Evolutionary conservation across 1,140 invertebrate species (phyloP).

Genomic region (Atta cephalotes): DNA sequence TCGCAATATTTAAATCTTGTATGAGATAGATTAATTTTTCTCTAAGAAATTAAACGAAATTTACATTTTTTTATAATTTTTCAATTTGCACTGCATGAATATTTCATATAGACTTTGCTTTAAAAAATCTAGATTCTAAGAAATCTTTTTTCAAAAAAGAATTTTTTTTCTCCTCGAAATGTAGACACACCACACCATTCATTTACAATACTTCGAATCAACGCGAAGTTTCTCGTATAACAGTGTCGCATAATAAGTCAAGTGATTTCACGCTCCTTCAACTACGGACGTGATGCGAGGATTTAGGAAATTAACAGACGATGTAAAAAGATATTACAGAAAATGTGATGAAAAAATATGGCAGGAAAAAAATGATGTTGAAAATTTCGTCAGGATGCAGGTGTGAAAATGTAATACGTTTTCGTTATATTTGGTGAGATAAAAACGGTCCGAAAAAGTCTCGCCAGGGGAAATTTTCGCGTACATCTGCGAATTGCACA

Average conservation of each 20-base stretch:
- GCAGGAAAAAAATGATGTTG: conserved; percentile 12
- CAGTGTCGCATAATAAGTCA: conserved; percentile 64
- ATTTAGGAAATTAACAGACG: conserved; percentile 73
- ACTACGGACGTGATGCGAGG: conserved; percentile 43
- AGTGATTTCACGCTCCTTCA: conserved; percentile 74
- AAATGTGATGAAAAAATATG: conserved; percentile 43
- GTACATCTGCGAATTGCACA: conserved; percentile 19
- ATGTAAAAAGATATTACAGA: conserved; percentile 45
- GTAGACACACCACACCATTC: conserved; percentile 2
- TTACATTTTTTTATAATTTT: neutral
- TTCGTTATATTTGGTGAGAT: conserved; percentile 40
- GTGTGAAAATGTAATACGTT: conserved; percentile 32
- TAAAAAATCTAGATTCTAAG: conserved; percentile 2
- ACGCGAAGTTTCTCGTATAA: conserved; percentile 57
- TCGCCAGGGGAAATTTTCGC: conserved; percentile 50
- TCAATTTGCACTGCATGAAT: neutral
- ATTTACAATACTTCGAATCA: neutral
- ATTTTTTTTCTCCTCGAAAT: conserved; percentile 5
- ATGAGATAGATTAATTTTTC: neutral
- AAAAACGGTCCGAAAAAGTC: conserved; percentile 23
- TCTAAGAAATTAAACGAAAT: neutral
- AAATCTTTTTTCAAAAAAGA: neutral
- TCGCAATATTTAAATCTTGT: neutral
- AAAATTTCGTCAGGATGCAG: conserved; percentile 15
- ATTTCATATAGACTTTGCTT: conserved; percentile 2